These are phyloP conservation scores for Spilogale gracilis DNA, from an alignment of 2,113 vertebrate species.

Conservation along the genomic window DNA sequence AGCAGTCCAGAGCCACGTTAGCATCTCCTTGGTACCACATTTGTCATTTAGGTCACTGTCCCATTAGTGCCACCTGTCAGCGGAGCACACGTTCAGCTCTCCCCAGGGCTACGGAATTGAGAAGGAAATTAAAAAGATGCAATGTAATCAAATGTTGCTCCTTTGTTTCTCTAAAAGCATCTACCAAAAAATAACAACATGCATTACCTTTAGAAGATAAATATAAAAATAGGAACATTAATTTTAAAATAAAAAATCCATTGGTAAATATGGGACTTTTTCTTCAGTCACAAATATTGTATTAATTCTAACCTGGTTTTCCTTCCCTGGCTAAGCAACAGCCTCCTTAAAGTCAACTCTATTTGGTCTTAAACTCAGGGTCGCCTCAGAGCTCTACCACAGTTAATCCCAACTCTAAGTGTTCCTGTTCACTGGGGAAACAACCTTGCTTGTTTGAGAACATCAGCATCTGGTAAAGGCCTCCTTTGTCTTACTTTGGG, in stretches of 20 bases:
- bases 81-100: not conserved
- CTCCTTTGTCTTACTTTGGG: not conserved
- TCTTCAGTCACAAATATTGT: not conserved
- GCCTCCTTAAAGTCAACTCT: not conserved
- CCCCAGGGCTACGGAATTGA: not conserved
- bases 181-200: not conserved
- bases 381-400: not conserved
- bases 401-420: not conserved
- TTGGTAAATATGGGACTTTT: not conserved
- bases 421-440: not conserved
- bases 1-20: not conserved
- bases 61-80: not conserved
- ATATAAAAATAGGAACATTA: not conserved
- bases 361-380: not conserved
- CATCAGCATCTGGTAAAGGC: not conserved
- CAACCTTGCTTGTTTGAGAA: not conserved
- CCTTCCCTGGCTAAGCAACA: not conserved
- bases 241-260: constrained; percentile 11
- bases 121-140: not conserved
- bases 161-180: not conserved
- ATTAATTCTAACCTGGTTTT: not conserved
- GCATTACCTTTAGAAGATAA: not conserved
- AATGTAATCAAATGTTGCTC: not conserved
- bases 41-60: constrained; percentile 25
- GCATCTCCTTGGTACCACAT: not conserved